Percentiles rank a stretch among this genome's conserved stretches.
Conservation (phyloP, 1,140 invertebrate genomes). For the Platyura marginata region DNA sequence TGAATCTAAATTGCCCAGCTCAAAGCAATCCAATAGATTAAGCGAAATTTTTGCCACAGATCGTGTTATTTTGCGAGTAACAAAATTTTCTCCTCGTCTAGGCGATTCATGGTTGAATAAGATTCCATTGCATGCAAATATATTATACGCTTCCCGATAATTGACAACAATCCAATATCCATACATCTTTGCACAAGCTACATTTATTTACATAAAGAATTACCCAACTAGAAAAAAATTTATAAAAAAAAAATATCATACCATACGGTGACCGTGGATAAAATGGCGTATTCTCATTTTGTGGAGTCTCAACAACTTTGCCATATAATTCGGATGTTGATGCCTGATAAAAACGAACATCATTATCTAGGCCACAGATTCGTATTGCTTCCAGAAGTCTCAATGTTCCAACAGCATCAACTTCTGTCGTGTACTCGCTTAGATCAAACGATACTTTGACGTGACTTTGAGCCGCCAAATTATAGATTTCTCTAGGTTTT, state of each 20-base stretch:
- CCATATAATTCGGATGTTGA: conserved; percentile 98
- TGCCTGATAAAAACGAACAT: conserved; percentile 91
- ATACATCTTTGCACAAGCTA: conserved; percentile 95
- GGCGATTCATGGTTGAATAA: conserved; percentile 99
- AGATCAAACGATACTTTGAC: conserved; percentile 96
- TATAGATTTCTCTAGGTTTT: conserved; percentile 91
- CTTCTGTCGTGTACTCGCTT: conserved; percentile 97
- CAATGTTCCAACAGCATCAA: conserved; percentile 94
- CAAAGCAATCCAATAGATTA: conserved; percentile 69
- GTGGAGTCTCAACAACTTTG: conserved; percentile 91
- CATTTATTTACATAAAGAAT: not conserved
- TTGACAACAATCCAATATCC: conserved; percentile 98
- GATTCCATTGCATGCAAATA: conserved; percentile 98
- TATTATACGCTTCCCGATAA: conserved; percentile 93
- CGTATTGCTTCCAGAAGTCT: conserved; percentile 88
- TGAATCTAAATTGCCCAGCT: conserved; percentile 92
- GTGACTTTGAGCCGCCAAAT: conserved; percentile 98
- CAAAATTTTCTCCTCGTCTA: conserved; percentile 93
- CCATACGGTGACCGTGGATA: conserved; percentile 99
- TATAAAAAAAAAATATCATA: conserved; percentile 25
- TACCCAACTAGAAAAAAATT: not conserved
- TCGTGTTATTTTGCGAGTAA: conserved; percentile 95
- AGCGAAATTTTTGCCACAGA: conserved; percentile 91
- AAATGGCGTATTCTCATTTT: conserved; percentile 96
- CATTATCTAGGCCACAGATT: conserved; percentile 71